Evolutionary conservation across 2,888 invertebrate genomes (phyloP).

Genomic region (Papilio elwesi): DNA sequence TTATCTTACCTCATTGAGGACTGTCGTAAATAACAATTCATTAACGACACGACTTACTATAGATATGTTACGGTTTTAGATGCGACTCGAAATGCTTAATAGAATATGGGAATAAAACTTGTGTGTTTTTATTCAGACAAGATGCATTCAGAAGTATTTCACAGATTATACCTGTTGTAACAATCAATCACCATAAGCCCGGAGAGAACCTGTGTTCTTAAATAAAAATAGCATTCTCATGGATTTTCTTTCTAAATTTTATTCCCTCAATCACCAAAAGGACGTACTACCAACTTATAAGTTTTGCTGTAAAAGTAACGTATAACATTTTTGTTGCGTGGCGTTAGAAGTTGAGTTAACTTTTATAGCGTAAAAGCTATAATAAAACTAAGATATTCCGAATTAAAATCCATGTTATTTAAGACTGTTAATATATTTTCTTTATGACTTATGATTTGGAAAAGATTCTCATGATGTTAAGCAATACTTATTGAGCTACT

Average conservation of each 20-base stretch:
- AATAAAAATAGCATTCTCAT: no score
- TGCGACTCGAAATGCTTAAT: not conserved
- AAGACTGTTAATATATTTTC: not conserved
- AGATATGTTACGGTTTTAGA: not conserved
- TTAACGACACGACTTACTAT: not conserved
- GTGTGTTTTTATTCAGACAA: no score
- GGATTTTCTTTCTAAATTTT: no score
- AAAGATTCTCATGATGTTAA: constrained; percentile 7
- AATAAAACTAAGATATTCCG: not conserved
- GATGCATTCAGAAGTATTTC: no score
- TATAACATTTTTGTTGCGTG: no score
- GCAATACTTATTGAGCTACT: constrained; percentile 5
- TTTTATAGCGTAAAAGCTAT: no score
- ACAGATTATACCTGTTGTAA: no score
- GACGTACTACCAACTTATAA: not conserved
- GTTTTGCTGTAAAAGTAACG: not conserved
- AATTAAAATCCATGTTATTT: not conserved
- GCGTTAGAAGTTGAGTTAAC: no score
- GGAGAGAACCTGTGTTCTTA: no score
- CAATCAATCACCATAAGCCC: no score
- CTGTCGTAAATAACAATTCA: not conserved
- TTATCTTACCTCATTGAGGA: not conserved
- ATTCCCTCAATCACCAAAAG: no score
- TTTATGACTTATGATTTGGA: not conserved
- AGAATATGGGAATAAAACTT: no score